Evolutionary conservation across 2,888 invertebrate species (phyloP), one percentile per base, ranked within the genome.

Genomic region (Drosophila limbata): DNA sequence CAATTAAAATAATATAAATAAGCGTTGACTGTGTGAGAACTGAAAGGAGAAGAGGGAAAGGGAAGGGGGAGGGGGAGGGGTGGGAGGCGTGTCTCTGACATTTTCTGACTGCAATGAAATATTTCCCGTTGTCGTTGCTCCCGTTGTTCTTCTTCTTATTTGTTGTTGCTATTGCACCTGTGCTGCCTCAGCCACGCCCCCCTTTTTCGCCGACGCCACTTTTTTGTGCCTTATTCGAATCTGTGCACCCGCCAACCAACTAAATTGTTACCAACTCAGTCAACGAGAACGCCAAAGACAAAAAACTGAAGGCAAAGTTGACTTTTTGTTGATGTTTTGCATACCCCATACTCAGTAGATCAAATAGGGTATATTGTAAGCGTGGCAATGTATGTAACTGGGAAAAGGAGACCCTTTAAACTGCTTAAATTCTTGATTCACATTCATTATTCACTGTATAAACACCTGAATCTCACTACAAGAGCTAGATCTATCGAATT

Each of bases 1-100:
- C 75, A 78, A 78, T 78, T 79, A 79, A 79, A 78, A 79, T 75
- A 75, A 75, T 67, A 76, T 72, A 78, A 79, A 79, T 72, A 79
- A 81, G 59, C 62, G 52, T 77, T 55, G 59, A 42, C 39, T 61
- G 35, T 45, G 52, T 45, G 45, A 25, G 52, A 5, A 17, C 1
- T 4, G 28, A 1, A 13, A 3, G 3, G 3, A 4, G 48, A 2
- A 3, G 42, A 4, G 15, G 25, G 35, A 13, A 6, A 11, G 28
- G 1, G 48, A 6, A 5, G 13, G 15, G 35, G n/a, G 6, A n/a
- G 6, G 37, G 1, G 6, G 8, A 3, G 37, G n/a, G 8, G n/a
- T 3, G 53, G 11, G 42, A 3, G 19, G 21, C 40, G 60, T 66
- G 61, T 52, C 59, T 31, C 40, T 75, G 59, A 61, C 59, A 62